Base-by-base conservation (phyloP, 2,888 invertebrate genomes). In the Andricus quercusramuli region DNA sequence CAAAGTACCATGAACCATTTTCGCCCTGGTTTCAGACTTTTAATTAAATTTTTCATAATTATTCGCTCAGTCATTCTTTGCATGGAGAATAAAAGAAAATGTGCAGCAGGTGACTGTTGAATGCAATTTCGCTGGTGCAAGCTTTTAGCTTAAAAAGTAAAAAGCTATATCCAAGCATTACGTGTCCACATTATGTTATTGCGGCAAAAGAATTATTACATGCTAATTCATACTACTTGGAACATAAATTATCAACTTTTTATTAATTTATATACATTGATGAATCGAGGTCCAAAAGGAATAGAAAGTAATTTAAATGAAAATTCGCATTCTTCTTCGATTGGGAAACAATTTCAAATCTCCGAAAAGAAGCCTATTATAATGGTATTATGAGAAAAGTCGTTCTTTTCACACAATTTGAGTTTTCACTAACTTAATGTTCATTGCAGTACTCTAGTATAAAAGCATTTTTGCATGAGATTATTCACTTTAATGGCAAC, bases 1-100 rank as follows among this genome's bases (percentile, higher is more conserved):
- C 8, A 56, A 47, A 47, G 47, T 56, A 56, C 20, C 15, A 56
- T 9, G 17, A 65, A 65, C 20, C 15, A 65, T 65, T 65, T 65
- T 29, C 3, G 32, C 32, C 20, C 65, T 32, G 32, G 25, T 32
- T 65, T 32, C 20, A 32, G 65, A 32, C 17, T 32, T 68, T 68
- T 68, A 68, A 47, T 68, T 68, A 68, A 68, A 68, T 25, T 47
- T 68, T n/a, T 25, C 25, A 44, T 25, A 22, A 9, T 56, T 56
- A 56, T 56, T 56, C 56, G 56, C 56, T 56, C n/a, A 56, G 56
- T 56, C n/a, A 56, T 56, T 56, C 56, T 56, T 56, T 56, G n/a
- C 56, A n/a, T 37, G 6, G 20, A 20, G 56, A 56, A n/a, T 56
- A n/a, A 20, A 56, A 56, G n/a, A 56, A 56, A 56, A 56, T 9